phyloP scores from a whole-genome alignment of 2,797 vertebrate genomes.

The Epinephelus coioides region DNA sequence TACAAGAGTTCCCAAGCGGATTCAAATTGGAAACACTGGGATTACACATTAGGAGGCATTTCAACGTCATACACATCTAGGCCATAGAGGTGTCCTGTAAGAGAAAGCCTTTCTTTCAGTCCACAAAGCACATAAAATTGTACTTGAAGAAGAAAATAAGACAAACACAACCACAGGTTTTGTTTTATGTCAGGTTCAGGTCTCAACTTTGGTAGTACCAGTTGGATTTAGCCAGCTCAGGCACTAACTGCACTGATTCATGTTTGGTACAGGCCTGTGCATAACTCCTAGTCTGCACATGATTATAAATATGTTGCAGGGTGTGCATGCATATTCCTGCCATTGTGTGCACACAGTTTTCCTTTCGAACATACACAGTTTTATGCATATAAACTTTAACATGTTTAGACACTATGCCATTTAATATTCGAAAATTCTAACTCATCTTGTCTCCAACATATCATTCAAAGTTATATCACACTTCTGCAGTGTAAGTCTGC shows the following conservation, averaged over 20 bases:
- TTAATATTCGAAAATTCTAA: conserved; percentile 18
- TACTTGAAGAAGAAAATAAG: background rate
- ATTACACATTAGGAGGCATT: background rate
- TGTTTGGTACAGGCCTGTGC: background rate
- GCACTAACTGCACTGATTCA: background rate
- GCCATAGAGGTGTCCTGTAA: background rate
- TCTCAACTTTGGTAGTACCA: background rate
- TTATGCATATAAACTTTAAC: background rate
- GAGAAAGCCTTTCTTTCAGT: background rate
- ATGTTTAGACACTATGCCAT: background rate
- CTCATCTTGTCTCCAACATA: conserved; percentile 2
- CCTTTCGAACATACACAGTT: background rate
- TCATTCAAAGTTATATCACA: conserved; percentile 46
- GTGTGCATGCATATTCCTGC: background rate
- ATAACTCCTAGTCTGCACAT: background rate
- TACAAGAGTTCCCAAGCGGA: background rate
- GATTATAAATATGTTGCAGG: background rate
- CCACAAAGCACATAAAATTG: background rate
- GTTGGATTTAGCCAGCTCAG: background rate
- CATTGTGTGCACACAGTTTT: background rate
- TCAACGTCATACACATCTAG: background rate
- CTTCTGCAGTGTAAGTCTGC: conserved; percentile 30
- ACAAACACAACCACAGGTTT: background rate
- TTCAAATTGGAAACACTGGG: background rate
- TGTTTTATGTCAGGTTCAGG: background rate